Base-by-base conservation (phyloP, 2,113 vertebrate genomes). In the Hiodon alosoides region DNA sequence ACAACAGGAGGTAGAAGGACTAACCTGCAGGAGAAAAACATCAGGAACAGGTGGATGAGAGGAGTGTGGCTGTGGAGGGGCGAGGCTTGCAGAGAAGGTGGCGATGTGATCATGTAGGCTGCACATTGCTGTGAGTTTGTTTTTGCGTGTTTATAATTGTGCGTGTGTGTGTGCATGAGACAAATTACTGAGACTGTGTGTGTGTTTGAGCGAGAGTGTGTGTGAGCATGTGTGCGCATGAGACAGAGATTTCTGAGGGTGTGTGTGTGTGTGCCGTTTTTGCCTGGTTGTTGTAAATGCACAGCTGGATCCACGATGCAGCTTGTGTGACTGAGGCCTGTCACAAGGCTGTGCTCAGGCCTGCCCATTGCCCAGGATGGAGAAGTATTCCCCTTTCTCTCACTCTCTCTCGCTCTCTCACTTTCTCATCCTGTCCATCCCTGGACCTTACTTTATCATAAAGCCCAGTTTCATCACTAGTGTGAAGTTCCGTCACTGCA, bases 31-130 rank as follows among this genome's bases (percentile, higher is more conserved):
- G 10, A 71, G 31, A 11, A 61, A 69, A 10, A 69, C 47, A 17
- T 14, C 57, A 31, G 31, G 47, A 79, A 52, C 71, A 77, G 65
- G 51, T 73, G 65, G 61, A 74, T 74, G n/a, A 47, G n/a, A 58
- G 16, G 52, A 55, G 62, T 13, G 54, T 59, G 66, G 48, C 3
- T 17, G 13, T 3, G 3, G 17, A 13, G 46, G 31, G 0, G 11
- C 14, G 67, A n/a, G 2, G 13, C 3, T 70, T 57, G 60, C 51
- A 57, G 60, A 17, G n/a, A 68, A 69, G 74, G 17, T 0, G 51
- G 46, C 50, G 74, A 66, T 53, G 71, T 52, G 71, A 71, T 57
- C 80, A 67, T 72, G 74, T 69, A 47, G 79, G 47, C 55, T 67
- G 55, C 72, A 46, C 9, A 47, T 50, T 66, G 72, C 64, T 78